These are phyloP conservation scores for Tychaedon coryphoeus DNA, from an alignment of 2,113 vertebrate genomes.

Conservation along the genomic window DNA sequence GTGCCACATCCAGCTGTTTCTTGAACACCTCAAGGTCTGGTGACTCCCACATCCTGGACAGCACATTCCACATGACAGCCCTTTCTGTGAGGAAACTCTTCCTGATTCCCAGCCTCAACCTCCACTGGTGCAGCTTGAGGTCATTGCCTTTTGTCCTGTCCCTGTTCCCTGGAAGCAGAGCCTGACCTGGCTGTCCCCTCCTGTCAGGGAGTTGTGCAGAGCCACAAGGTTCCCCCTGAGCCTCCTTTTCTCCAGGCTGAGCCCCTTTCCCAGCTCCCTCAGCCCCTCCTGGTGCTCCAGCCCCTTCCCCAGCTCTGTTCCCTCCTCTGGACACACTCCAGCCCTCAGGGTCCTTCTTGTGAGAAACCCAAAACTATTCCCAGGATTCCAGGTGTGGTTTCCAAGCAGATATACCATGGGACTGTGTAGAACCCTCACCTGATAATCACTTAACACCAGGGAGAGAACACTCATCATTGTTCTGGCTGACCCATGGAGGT, in stretches of 20 bases:
- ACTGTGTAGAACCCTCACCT: not conserved
- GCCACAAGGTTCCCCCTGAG: not conserved
- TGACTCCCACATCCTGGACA: not conserved
- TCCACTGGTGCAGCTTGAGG: not conserved
- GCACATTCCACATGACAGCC: not conserved
- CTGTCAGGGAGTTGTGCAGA: not conserved
- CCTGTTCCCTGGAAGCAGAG: not conserved
- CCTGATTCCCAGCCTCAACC: not conserved
- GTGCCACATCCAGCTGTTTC: not conserved
- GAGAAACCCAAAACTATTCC: no score
- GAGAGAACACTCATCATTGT: not conserved
- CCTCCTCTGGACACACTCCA: no score
- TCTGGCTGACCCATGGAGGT: not conserved
- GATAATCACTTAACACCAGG: not conserved
- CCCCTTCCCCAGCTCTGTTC: no score
- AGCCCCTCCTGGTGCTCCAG: no score
- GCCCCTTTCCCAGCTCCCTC: no score
- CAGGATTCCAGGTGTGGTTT: not conserved
- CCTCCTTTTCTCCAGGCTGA: not conserved
- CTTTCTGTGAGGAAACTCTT: not conserved
- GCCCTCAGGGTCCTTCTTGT: no score
- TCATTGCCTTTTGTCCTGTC: not conserved
- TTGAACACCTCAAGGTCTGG: not conserved
- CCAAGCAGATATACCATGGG: not conserved
- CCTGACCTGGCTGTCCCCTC: accelerated